Base-by-base conservation (phyloP, 2,797 vertebrate species). In the Gila robusta region DNA sequence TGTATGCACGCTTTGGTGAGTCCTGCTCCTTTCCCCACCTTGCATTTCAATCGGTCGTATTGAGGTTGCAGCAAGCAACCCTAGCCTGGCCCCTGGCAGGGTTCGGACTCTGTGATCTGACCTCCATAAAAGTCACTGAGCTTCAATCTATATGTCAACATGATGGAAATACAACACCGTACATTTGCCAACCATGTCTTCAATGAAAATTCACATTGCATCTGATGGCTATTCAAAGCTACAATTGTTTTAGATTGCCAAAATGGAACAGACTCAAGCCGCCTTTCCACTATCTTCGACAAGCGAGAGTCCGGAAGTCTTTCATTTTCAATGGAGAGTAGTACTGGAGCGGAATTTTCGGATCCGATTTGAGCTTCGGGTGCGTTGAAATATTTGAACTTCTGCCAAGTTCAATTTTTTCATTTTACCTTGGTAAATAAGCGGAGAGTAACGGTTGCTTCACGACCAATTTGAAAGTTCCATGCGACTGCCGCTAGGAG, bases 1-100 rank as follows among this genome's bases (percentile, higher is more conserved):
- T 98, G 87, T 98, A 96, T 17, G 95, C 96, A 3, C 96, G 95
- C 72, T 99, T 99, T 91, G 98, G 98, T 99, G 93, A 94, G 94
- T 91, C 77, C 47, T 32, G 2, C 67, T 73, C 21, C 32, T 32
- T 39, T 82, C 32, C 39, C 52, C 6, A 19, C 71, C 19, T 59
- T 67, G 2, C 59, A 64, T 72, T 82, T 67, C 44, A 69, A 59
- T 64, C 39, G 41, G 47, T 32, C 19, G 12, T 32, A 16, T 66
- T 26, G 5, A 78, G 70, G 62, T 78, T 72, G 82, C 73, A 32
- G n/a, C 47, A 0, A 62, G 26, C 80, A 83, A 86, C 84, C 59
- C 37, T 49, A 87, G 49, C 56, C 69, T 21, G n/a, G 14, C 70
- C 67, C 52, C 73, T 71, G 82, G 83, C 70, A 81, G 9, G 66